Percentiles rank a stretch among this genome's conserved stretches.
phyloP scores from a whole-genome alignment of 2,797 vertebrate species.

The Hemitrygon akajei region DNA sequence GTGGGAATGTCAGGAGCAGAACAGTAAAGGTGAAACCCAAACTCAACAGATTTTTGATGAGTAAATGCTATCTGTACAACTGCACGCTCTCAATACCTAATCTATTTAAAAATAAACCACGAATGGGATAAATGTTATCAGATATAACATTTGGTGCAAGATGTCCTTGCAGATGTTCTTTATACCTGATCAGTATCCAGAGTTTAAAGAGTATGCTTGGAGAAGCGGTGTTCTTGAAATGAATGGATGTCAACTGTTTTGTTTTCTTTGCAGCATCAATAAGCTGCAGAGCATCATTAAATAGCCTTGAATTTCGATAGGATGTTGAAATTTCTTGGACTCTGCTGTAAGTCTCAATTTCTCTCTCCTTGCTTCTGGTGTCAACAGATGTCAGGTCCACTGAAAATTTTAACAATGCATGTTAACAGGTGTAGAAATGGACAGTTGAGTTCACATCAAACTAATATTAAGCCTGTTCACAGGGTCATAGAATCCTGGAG shows the following conservation, averaged over 20 bases:
- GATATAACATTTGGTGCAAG: too few relatives aligned
- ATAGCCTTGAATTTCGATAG: conserved; percentile 71
- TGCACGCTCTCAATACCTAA: background rate
- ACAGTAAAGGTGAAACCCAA: too few relatives aligned
- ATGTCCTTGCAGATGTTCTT: conserved; percentile 40
- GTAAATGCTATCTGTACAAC: too few relatives aligned
- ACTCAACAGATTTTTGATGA: too few relatives aligned
- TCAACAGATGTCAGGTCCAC: conserved; percentile 94
- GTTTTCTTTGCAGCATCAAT: conserved; percentile 60
- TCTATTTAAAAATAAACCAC: background rate
- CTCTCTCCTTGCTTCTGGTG: conserved; percentile 75
- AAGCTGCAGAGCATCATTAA: conserved; percentile 58
- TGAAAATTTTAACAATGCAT: conserved; percentile 48
- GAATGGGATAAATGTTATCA: background rate
- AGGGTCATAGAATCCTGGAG: too few relatives aligned
- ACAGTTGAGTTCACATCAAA: background rate
- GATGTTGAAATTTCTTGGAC: conserved; percentile 74
- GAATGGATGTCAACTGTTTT: conserved; percentile 63
- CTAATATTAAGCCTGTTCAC: background rate
- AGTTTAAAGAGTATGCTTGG: conserved; percentile 68
- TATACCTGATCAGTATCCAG: conserved; percentile 77
- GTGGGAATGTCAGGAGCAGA: too few relatives aligned
- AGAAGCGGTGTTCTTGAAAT: conserved; percentile 82
- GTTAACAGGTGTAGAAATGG: background rate
- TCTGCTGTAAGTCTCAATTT: conserved; percentile 76